phyloP scores from a whole-genome alignment of 2,888 invertebrate species.

The Lithophane semibrunnea region DNA sequence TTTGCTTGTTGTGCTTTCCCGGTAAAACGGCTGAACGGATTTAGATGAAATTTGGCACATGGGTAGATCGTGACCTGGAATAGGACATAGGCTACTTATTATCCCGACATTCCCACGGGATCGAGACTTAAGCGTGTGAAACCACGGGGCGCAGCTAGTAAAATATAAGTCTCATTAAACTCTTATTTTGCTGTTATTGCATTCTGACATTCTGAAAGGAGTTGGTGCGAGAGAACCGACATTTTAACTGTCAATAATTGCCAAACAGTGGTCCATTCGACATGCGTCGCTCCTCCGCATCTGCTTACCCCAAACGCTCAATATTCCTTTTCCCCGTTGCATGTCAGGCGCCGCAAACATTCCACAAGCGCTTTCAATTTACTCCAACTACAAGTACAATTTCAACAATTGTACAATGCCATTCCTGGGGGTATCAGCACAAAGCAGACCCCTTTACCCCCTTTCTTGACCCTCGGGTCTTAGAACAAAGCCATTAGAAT shows the following conservation, averaged over 20 bases:
- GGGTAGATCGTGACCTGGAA: too few relatives aligned
- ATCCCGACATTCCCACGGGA: too few relatives aligned
- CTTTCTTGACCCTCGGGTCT: conserved; percentile 62
- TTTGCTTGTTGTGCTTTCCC: too few relatives aligned
- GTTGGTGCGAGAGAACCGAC: neutral
- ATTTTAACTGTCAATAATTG: neutral
- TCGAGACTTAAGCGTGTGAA: too few relatives aligned
- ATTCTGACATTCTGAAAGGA: neutral
- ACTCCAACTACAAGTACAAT: conserved; percentile 61
- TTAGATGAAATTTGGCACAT: too few relatives aligned
- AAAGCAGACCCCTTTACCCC: conserved; percentile 49
- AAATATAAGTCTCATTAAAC: neutral
- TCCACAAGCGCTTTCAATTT: conserved; percentile 63
- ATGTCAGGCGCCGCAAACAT: conserved; percentile 43
- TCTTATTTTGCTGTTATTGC: neutral
- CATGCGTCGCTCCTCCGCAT: neutral
- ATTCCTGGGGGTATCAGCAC: conserved; percentile 65
- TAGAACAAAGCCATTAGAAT: conserved; percentile 68
- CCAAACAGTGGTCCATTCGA: neutral
- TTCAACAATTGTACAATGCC: conserved; percentile 64
- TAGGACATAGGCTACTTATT: too few relatives aligned
- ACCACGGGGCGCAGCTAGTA: too few relatives aligned
- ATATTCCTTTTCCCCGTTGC: conserved; percentile 29
- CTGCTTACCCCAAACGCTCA: conserved; percentile 12
- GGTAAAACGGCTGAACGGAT: too few relatives aligned